Percentiles rank a stretch among this genome's conserved stretches.
phyloP scores from a whole-genome alignment of 2,888 invertebrate genomes.

The Phlogophora meticulosa region DNA sequence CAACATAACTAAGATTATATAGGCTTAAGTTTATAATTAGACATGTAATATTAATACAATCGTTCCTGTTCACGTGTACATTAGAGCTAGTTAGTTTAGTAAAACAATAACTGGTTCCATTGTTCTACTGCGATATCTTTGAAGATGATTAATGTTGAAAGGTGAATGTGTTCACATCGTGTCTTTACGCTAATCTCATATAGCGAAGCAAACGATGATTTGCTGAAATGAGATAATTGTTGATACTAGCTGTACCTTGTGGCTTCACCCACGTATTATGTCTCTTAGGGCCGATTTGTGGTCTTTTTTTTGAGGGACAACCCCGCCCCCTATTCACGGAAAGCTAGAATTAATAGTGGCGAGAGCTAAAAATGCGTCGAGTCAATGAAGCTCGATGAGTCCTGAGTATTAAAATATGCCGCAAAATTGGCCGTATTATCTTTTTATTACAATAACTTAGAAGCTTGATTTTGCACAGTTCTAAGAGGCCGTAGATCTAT shows the following conservation, averaged over 20 bases:
- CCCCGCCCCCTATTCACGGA: too few species aligned
- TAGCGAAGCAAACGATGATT: conserved; percentile 29
- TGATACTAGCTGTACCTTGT: background rate
- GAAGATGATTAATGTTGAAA: conserved; percentile 50
- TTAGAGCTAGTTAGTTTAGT: conserved; percentile 40
- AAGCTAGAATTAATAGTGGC: too few species aligned
- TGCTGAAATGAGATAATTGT: conserved; percentile 17
- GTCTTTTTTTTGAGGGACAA: too few species aligned
- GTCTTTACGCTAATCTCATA: conserved; percentile 17
- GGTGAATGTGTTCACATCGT: conserved; percentile 26
- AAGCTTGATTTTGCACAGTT: too few species aligned
- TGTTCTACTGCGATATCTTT: conserved; percentile 39
- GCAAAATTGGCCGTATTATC: too few species aligned
- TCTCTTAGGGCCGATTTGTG: too few species aligned
- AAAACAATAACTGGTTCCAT: conserved; percentile 45
- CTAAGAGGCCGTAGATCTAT: too few species aligned
- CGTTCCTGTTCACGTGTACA: conserved; percentile 27
- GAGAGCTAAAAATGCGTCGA: too few species aligned
- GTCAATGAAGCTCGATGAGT: too few species aligned
- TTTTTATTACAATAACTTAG: too few species aligned
- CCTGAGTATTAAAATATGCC: too few species aligned
- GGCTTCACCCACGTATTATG: background rate
- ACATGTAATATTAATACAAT: conserved; percentile 37
- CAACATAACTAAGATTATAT: conserved; percentile 14
- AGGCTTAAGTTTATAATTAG: conserved; percentile 52